Conservation (phyloP, 1,140 invertebrate species). For the Lasioglossum albipes region DNA sequence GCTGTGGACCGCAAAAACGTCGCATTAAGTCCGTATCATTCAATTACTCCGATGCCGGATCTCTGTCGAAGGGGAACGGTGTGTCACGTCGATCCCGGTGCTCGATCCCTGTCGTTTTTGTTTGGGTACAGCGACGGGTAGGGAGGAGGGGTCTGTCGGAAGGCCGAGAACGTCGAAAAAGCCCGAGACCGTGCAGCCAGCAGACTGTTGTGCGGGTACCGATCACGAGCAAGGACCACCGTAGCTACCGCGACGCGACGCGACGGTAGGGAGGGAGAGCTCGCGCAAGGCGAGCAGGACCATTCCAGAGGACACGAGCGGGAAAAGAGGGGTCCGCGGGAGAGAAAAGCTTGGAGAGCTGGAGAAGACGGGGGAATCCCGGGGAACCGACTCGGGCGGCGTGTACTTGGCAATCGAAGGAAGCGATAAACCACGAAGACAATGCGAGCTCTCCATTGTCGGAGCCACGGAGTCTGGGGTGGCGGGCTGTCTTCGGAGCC, state of each 20-base stretch:
- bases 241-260: neutral
- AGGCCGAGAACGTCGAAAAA: constrained; percentile 9
- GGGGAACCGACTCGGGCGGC: constrained; percentile 50
- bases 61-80: neutral
- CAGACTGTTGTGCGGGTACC: neutral
- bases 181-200: constrained; percentile 21
- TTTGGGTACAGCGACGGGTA: neutral
- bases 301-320: neutral
- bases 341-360: constrained; percentile 16
- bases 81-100: neutral
- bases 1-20: neutral
- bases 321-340: neutral
- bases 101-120: neutral
- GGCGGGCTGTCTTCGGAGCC: constrained; percentile 50
- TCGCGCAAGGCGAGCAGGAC: no score
- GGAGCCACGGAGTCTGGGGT: constrained; percentile 64
- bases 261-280: no score
- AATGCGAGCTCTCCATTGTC: constrained; percentile 72
- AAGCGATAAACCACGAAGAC: constrained; percentile 76
- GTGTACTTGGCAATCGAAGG: constrained; percentile 75
- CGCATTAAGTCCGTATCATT: neutral
- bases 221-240: constrained; percentile 48
- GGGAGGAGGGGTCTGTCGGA: neutral
- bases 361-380: constrained; percentile 14
- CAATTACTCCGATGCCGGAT: neutral